phyloP scores from a whole-genome alignment of 2,797 vertebrate species.

The Spinibarbus caldwelli region DNA sequence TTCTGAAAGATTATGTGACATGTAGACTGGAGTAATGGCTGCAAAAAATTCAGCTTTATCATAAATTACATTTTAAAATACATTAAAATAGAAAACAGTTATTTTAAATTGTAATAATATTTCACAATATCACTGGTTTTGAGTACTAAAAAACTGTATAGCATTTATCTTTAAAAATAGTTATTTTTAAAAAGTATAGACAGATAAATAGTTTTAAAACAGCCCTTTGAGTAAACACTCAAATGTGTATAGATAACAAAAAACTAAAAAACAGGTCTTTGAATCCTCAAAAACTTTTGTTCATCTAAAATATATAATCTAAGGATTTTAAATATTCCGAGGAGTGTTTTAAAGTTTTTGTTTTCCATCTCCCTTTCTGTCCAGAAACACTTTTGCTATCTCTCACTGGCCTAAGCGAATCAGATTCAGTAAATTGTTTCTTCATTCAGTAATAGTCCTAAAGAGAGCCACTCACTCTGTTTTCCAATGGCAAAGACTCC shows the following conservation, averaged over 20 bases:
- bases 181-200: neutral
- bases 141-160: neutral
- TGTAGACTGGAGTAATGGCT: neutral
- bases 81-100: neutral
- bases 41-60: neutral
- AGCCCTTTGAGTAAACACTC: neutral
- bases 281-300: neutral
- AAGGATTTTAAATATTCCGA: neutral
- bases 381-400: neutral
- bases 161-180: neutral
- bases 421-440: neutral
- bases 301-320: neutral
- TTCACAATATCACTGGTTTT: neutral
- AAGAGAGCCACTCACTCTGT: conserved; percentile 6
- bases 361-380: neutral
- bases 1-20: neutral
- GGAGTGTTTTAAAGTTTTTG: neutral
- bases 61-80: neutral
- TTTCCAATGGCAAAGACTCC: neutral
- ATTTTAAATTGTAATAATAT: neutral
- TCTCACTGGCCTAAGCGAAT: neutral
- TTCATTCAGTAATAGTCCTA: neutral
- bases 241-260: neutral
- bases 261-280: too few species aligned
- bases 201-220: too few species aligned